Evolutionary conservation across 1,140 invertebrate species (phyloP), one percentile per base, ranked within the genome.

Genomic region (Zaprionus nigranus): DNA sequence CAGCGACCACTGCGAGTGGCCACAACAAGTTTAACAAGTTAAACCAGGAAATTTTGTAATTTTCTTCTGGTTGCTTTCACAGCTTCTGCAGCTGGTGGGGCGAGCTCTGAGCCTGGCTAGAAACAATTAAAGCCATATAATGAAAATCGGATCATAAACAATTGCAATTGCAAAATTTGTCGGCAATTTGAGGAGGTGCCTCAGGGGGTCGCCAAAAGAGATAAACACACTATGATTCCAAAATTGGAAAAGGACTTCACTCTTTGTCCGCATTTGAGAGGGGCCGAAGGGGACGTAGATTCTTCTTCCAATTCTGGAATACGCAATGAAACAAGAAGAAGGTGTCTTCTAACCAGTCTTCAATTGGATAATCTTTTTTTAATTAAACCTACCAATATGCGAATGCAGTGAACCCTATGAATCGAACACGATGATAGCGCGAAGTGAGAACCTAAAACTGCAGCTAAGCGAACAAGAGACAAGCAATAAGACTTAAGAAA

Each of bases 41-140:
- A 77, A 85, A 85, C 78, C 86, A 88, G 85, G 85, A 88, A 88
- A 90, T 81, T 88, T 90, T 90, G 81, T 73, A 88, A 90, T 84
- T 88, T 87, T 81, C 66, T 72, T 75, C 49, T 64, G 54, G 67
- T 54, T 65, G 79, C 73, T 69, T 82, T 69, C 69, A 72, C 83
- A 86, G 72, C 67, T 46, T 22, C 28, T 7, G 36, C 57, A 40
- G 58, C 66, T 38, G 38, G 34, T 51, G 24, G 54, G 38, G 22
- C 49, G 40, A 65, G 57, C 65, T 71, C 26, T 60, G 73, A 61
- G 67, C 26, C 56, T 43, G 61, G 46, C 53, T 72, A 72, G 74
- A 72, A 72, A 73, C 57, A 76, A 72, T 76, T 72, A 76, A 61
- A 64, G 38, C 74, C 57, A 66, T 61, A 66, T 24, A 58, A 38